Base-by-base conservation (phyloP, 2,113 vertebrate genomes). In the Barnardius zonarius region DNA sequence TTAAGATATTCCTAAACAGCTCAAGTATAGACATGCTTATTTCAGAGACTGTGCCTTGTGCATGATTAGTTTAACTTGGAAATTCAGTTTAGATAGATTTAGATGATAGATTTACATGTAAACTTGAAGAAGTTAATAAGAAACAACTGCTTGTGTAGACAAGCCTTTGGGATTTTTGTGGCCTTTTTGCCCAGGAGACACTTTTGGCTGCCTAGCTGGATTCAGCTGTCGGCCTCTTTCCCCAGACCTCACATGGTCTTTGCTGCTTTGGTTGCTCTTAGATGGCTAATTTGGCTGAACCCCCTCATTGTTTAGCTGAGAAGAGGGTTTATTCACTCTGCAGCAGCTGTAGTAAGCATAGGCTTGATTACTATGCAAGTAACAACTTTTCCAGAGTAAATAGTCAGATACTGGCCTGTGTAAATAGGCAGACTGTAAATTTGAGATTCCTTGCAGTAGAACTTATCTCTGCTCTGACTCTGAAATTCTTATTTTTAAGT, bases 351-450 rank as follows among this genome's bases (percentile, higher is more conserved):
- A 92, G 57, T 79, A 79, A 95, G 92, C 1, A 12, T 92, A 66
- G 59, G 68, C 92, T 79, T 96, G 90, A 96, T 96, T 97, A 92
- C 88, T 96, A 96, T 96, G 93, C 95, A 96, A 96, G 92, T 79
- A 96, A 92, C 93, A 96, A 35, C 86, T 96, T 88, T 90, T 94
- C 86, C 93, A 92, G 91, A 67, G 70, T 96, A 93, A 96, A 94
- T 9, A 95, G 82, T 88, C 88, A 86, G 76, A 84, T 48, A 9
- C 17, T 79, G 49, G 61, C n/a, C 66, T 91, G 66, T 87, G 62
- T 88, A 91, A 96, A 95, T 88, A 90, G 69, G 73, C 67, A 72
- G 75, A 43, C 88, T 93, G 75, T 89, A 95, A 92, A 78, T 11
- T 88, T 66, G 83, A 81, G 66, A 66, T 75, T 86, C 35, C 69